A percentile compares a stretch with the other conserved stretches of the same genome.
Evolutionary conservation across 2,888 invertebrate species (phyloP).

Genomic region (Sphinx pinastri): DNA sequence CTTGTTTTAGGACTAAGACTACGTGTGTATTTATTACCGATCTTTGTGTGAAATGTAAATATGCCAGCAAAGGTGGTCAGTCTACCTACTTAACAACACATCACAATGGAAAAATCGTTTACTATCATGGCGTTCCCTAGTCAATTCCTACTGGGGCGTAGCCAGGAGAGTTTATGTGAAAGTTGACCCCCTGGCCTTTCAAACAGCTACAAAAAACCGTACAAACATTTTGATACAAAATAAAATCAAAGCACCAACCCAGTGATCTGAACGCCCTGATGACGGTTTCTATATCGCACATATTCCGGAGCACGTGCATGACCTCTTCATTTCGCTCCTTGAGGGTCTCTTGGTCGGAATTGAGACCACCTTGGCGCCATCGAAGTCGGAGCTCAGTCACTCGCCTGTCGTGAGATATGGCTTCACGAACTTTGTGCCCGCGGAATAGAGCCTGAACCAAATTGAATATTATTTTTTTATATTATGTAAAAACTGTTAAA

Average conservation of each 20-base stretch:
- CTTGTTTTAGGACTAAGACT: too few species aligned
- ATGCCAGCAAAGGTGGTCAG: too few species aligned
- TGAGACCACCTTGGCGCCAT: constrained; percentile 69
- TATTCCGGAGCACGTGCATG: constrained; percentile 64
- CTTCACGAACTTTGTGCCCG: constrained; percentile 69
- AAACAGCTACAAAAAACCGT: neutral
- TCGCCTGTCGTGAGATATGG: constrained; percentile 48
- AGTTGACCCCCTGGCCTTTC: too few species aligned
- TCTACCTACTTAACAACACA: too few species aligned
- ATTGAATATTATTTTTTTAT: neutral
- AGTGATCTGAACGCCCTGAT: constrained; percentile 73
- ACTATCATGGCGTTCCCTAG: too few species aligned
- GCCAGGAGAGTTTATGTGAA: too few species aligned
- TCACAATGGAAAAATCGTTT: too few species aligned
- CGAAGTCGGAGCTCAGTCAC: constrained; percentile 62
- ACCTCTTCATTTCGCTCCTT: constrained; percentile 73
- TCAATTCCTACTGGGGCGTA: too few species aligned
- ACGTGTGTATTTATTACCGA: too few species aligned
- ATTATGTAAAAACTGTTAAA: too few species aligned
- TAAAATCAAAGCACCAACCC: constrained; percentile 51
- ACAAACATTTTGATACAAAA: neutral
- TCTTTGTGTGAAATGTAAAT: too few species aligned
- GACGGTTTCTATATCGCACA: constrained; percentile 65
- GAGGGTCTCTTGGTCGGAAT: constrained; percentile 65
- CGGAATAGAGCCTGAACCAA: constrained; percentile 77